Conservation (phyloP, 2,113 vertebrate species). For the Sorex araneus region DNA sequence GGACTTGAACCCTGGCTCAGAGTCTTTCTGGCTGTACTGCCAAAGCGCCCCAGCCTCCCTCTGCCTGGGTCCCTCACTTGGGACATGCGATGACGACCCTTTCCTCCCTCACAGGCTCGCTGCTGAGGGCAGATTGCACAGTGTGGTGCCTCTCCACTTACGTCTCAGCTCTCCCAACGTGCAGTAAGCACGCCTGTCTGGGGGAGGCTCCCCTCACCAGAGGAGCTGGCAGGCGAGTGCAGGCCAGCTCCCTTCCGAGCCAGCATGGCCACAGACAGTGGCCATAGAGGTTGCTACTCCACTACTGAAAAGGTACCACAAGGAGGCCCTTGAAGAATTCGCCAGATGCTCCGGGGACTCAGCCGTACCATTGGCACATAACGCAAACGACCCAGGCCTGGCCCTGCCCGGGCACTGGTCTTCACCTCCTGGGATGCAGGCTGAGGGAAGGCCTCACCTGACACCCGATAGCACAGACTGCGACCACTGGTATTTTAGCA, state of each 20-base stretch:
- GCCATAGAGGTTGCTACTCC: background rate
- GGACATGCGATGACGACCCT: background rate
- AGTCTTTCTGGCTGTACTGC: background rate
- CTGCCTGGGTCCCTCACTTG: background rate
- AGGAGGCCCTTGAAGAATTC: too few relatives aligned
- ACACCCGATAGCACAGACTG: background rate
- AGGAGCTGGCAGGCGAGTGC: background rate
- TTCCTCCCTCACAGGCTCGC: background rate
- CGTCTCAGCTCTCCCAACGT: background rate
- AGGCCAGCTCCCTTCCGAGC: background rate
- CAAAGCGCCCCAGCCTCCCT: background rate
- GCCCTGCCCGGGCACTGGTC: background rate
- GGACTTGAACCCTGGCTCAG: background rate
- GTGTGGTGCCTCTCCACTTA: background rate
- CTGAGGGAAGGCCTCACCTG: background rate
- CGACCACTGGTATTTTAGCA: background rate
- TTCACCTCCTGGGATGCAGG: too few relatives aligned
- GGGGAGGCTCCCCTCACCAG: background rate
- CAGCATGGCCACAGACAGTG: accelerated
- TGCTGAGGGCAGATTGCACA: background rate
- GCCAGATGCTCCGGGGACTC: too few relatives aligned
- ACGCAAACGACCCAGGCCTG: accelerated
- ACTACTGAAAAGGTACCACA: too few relatives aligned
- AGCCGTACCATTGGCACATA: accelerated
- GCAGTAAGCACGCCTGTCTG: background rate